Conservation (phyloP, 2,797 vertebrate genomes). For the Siniperca scherzeri region DNA sequence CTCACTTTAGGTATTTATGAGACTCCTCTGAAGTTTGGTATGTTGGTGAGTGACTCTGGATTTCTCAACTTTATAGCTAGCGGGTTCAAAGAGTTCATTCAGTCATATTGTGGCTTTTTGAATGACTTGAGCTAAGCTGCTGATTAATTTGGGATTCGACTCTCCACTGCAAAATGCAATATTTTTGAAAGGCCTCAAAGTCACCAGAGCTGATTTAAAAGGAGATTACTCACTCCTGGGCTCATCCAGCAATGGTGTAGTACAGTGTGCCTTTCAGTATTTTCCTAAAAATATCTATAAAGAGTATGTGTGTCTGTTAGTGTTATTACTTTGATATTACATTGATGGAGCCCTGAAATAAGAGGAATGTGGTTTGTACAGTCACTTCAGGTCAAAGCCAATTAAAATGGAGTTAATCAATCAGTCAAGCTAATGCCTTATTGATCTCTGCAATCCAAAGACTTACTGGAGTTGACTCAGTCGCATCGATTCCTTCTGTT, state of each 20-base stretch:
- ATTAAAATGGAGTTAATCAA: slow-evolving; percentile 38
- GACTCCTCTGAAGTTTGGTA: slow-evolving; percentile 1
- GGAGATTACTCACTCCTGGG: slow-evolving; percentile 25
- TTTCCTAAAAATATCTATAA: slow-evolving; percentile 9
- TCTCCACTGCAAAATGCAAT: slow-evolving; percentile 18
- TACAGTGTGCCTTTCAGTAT: background rate
- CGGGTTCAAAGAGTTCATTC: slow-evolving; percentile 27
- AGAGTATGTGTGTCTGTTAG: background rate
- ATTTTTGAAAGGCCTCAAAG: slow-evolving; percentile 21
- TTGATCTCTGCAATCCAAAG: slow-evolving; percentile 32
- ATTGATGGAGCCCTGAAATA: slow-evolving; percentile 4
- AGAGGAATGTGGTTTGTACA: background rate
- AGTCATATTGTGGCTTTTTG: slow-evolving; percentile 10
- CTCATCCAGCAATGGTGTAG: background rate
- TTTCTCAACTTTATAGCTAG: slow-evolving; percentile 7
- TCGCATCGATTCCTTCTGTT: slow-evolving; percentile 10
- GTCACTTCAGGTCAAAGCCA: slow-evolving; percentile 25
- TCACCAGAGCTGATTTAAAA: slow-evolving; percentile 30
- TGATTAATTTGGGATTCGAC: slow-evolving; percentile 40
- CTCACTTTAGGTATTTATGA: slow-evolving; percentile 14
- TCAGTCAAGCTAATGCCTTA: slow-evolving; percentile 26
- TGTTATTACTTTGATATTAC: background rate
- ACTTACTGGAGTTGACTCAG: background rate
- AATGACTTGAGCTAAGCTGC: slow-evolving; percentile 32
- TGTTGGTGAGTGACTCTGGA: slow-evolving; percentile 16